Percentiles rank a stretch among this genome's conserved stretches.
Conservation (phyloP, 2,888 invertebrate species). For the Rotaria macrura region DNA sequence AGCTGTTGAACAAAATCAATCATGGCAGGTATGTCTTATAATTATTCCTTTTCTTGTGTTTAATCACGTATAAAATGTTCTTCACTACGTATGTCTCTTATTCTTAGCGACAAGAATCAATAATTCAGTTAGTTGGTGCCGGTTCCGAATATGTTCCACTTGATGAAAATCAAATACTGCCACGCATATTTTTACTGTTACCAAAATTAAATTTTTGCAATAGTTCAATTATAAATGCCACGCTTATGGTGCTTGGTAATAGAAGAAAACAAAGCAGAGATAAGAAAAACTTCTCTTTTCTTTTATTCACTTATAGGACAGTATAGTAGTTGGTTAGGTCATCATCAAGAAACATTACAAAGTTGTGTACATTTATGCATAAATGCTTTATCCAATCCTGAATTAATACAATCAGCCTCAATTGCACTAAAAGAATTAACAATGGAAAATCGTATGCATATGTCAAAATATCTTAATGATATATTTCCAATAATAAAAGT, state of each 20-base stretch:
- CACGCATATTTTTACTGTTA: constrained; percentile 20
- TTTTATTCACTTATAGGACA: constrained; percentile 55
- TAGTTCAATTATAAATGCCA: constrained; percentile 29
- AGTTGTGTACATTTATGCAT: constrained; percentile 62
- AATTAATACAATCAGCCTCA: constrained; percentile 66
- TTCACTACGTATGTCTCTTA: too few relatives aligned
- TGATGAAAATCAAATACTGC: not conserved
- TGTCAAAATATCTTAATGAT: constrained; percentile 47
- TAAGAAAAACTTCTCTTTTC: too few relatives aligned
- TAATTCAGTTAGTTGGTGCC: not conserved
- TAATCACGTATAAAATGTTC: too few relatives aligned
- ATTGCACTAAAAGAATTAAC: constrained; percentile 78
- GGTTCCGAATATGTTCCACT: constrained; percentile 8
- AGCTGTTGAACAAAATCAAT: constrained; percentile 16
- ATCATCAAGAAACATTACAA: constrained; percentile 60
- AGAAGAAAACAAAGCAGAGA: too few relatives aligned
- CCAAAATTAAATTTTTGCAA: constrained; percentile 31
- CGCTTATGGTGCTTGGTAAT: constrained; percentile 29
- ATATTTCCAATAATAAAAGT: constrained; percentile 12
- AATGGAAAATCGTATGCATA: constrained; percentile 65
- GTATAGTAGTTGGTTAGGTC: constrained; percentile 73
- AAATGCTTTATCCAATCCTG: constrained; percentile 58
- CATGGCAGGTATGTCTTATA: not conserved
- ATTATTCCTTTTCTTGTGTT: too few relatives aligned
- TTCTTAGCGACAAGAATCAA: constrained; percentile 9